These are phyloP conservation scores for Athene noctua DNA, from an alignment of 2,113 vertebrate species.

Conservation along the genomic window DNA sequence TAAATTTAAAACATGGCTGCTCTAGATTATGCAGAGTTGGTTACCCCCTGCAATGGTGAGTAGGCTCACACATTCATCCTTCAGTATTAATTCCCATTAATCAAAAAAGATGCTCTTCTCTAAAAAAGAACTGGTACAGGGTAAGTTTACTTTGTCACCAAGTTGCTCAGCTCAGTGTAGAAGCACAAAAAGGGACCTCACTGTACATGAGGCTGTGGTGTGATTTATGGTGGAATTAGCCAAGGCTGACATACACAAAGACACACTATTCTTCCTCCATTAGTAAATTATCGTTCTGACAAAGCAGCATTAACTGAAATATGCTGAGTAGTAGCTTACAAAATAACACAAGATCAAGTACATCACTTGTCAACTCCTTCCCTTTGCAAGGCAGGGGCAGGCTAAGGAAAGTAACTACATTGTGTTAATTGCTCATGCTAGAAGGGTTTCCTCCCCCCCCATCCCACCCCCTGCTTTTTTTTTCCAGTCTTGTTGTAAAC, in stretches of 20 bases:
- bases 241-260: not conserved
- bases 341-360: not conserved
- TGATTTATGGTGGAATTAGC: not conserved
- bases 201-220: not conserved
- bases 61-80: not conserved
- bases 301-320: conserved; percentile 32
- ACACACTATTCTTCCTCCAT: not conserved
- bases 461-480: rapidly evolving
- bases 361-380: not conserved
- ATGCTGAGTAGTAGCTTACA: not conserved
- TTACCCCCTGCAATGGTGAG: not conserved
- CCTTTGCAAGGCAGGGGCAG: not conserved
- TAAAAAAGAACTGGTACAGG: not conserved
- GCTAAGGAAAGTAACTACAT: not conserved
- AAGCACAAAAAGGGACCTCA: not conserved
- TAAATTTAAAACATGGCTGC: not conserved
- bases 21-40: not conserved
- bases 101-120: not conserved
- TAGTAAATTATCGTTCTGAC: conserved; percentile 22
- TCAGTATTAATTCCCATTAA: not conserved
- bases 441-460: not conserved
- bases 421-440: not conserved
- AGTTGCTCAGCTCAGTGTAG: not conserved
- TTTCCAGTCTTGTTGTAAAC: not conserved
- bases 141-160: not conserved